Conservation (phyloP, 2,113 vertebrate species). For the Acrocephalus arundinaceus region DNA sequence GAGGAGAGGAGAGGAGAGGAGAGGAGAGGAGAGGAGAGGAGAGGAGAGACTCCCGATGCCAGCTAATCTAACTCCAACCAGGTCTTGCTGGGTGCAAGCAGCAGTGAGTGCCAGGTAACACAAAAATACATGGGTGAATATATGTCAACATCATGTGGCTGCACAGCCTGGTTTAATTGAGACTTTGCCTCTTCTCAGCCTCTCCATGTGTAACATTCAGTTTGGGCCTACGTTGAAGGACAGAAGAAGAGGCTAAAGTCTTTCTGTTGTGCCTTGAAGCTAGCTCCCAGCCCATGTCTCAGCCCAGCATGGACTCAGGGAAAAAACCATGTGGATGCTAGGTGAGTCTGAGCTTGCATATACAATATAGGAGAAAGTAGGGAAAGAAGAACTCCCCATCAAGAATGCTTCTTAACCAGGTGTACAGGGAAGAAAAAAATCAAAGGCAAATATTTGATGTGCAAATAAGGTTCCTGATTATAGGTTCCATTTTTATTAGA, state of each 20-base stretch:
- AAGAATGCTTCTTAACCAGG: not conserved
- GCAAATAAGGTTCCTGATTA: not conserved
- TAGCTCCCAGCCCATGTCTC: not conserved
- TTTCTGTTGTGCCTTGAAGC: not conserved
- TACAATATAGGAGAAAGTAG: not conserved
- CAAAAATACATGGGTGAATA: not conserved
- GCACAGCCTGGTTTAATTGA: not conserved
- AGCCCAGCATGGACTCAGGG: fast-evolving
- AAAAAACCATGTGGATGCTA: not conserved
- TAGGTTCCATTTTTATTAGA: constrained; percentile 8
- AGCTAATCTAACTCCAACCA: not conserved
- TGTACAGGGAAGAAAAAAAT: not conserved
- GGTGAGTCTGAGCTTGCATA: not conserved
- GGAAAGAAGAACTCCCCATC: not conserved
- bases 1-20: too few relatives aligned
- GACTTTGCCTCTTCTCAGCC: not conserved
- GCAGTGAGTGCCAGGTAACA: not conserved
- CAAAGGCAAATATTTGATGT: not conserved
- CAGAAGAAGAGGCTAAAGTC: not conserved
- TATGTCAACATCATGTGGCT: not conserved
- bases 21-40: too few relatives aligned
- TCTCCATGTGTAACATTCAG: not conserved
- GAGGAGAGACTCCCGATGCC: not conserved
- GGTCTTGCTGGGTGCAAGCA: not conserved
- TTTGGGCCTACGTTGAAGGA: not conserved